Conservation (phyloP, 2,797 vertebrate genomes). For the Eurystomus glaucurus region DNA sequence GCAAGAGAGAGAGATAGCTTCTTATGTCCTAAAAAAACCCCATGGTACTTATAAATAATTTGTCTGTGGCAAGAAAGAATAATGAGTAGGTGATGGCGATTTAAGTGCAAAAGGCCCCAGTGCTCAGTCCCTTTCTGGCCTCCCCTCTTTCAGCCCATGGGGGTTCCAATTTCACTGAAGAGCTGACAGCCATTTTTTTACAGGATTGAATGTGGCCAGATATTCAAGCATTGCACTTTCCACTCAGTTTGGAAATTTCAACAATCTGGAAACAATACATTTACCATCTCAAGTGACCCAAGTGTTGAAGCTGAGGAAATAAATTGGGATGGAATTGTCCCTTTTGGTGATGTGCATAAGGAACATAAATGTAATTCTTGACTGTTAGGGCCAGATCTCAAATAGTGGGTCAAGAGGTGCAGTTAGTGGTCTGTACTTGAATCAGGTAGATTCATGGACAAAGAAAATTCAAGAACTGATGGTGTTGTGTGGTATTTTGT, state of each 20-base stretch:
- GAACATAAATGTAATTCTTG: accelerated
- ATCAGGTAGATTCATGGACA: background rate
- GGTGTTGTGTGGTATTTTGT: background rate
- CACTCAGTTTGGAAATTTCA: background rate
- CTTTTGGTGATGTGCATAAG: background rate
- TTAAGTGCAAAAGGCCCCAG: background rate
- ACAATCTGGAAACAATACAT: background rate
- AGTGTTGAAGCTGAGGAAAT: background rate
- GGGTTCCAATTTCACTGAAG: background rate
- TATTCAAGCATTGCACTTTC: background rate
- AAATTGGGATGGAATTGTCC: background rate
- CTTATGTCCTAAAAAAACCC: background rate
- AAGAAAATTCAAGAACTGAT: background rate
- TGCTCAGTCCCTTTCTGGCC: background rate
- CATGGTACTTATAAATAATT: background rate
- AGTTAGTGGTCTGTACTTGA: background rate
- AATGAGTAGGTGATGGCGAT: background rate
- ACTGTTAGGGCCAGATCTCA: background rate
- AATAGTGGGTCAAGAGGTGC: background rate
- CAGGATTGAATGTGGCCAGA: background rate
- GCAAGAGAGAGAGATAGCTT: background rate
- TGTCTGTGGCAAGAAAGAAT: background rate
- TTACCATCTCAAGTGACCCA: background rate
- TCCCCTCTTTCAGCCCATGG: background rate
- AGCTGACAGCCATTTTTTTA: background rate